Evolutionary conservation across 2,888 invertebrate genomes (phyloP).

Genomic region (Drosophila merina): DNA sequence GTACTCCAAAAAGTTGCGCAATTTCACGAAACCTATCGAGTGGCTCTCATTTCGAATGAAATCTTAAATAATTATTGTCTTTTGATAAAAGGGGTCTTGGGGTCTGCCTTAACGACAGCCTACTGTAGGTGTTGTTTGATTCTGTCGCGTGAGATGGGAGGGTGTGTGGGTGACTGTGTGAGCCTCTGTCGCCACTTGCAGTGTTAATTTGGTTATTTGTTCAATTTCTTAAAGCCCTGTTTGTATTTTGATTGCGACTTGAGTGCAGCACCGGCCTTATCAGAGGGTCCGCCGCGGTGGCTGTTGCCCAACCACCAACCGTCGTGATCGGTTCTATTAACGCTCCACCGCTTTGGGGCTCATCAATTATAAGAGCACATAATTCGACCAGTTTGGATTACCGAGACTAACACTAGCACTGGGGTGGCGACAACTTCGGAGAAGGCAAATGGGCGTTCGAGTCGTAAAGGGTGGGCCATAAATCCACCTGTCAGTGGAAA

Average conservation of each 20-base stretch:
- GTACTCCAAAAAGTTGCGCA: neutral
- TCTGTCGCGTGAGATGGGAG: constrained; percentile 20
- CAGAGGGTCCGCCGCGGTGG: constrained; percentile 7
- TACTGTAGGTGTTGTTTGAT: constrained; percentile 16
- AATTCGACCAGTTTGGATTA: constrained; percentile 18
- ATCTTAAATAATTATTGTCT: neutral
- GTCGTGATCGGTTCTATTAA: constrained; percentile 65
- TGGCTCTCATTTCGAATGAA: neutral
- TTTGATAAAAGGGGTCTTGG: no score
- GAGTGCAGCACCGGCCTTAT: constrained; percentile 26
- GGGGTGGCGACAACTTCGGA: neutral
- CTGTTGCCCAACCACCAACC: constrained; percentile 46
- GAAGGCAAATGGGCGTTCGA: neutral
- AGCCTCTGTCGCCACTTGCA: constrained; percentile 37
- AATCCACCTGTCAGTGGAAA: constrained; percentile 18
- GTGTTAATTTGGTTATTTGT: constrained; percentile 66
- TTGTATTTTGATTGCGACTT: constrained; percentile 67
- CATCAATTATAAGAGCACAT: constrained; percentile 29
- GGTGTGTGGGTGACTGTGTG: constrained; percentile 23
- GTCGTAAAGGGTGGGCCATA: neutral
- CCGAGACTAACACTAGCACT: constrained; percentile 15
- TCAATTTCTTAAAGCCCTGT: constrained; percentile 64
- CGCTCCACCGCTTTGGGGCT: constrained; percentile 28
- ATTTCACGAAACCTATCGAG: neutral
- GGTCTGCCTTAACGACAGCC: neutral